Percentiles rank a stretch among this genome's conserved stretches.
Conservation (phyloP, 2,888 invertebrate genomes). For the Adelphocoris suturalis region DNA sequence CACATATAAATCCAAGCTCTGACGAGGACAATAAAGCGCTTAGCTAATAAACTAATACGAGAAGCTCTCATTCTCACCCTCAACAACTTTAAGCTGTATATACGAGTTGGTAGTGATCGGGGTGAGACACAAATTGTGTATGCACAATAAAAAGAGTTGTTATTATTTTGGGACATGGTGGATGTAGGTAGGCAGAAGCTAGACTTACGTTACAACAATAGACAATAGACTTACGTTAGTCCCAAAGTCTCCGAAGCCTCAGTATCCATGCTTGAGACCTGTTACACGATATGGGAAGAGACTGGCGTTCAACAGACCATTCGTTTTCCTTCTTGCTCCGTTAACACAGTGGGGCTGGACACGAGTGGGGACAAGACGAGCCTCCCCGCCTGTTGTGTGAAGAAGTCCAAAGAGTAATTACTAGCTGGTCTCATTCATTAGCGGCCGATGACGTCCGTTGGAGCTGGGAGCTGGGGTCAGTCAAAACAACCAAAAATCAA, state of each 20-base stretch:
- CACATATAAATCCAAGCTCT: too few relatives aligned
- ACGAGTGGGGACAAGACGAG: not conserved
- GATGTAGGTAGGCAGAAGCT: too few relatives aligned
- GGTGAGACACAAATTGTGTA: too few relatives aligned
- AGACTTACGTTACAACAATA: too few relatives aligned
- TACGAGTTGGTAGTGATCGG: too few relatives aligned
- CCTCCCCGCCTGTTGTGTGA: not conserved
- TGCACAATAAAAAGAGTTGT: too few relatives aligned
- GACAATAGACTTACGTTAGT: conserved; percentile 21
- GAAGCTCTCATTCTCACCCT: too few relatives aligned
- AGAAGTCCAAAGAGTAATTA: conserved; percentile 43
- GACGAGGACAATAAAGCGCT: too few relatives aligned
- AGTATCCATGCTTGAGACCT: conserved; percentile 20
- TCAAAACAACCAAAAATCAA: conserved; percentile 27
- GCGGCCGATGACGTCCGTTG: conserved; percentile 34
- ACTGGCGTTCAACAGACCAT: not conserved
- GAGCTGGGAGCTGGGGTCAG: not conserved
- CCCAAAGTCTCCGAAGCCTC: not conserved
- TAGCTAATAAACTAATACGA: too few relatives aligned
- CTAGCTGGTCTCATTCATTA: not conserved
- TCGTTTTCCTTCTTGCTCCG: not conserved
- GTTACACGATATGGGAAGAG: not conserved
- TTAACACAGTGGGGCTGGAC: not conserved
- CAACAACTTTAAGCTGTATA: too few relatives aligned
- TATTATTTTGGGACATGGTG: too few relatives aligned